Conservation (phyloP, 2,113 vertebrate species). For the Gallinago media region DNA sequence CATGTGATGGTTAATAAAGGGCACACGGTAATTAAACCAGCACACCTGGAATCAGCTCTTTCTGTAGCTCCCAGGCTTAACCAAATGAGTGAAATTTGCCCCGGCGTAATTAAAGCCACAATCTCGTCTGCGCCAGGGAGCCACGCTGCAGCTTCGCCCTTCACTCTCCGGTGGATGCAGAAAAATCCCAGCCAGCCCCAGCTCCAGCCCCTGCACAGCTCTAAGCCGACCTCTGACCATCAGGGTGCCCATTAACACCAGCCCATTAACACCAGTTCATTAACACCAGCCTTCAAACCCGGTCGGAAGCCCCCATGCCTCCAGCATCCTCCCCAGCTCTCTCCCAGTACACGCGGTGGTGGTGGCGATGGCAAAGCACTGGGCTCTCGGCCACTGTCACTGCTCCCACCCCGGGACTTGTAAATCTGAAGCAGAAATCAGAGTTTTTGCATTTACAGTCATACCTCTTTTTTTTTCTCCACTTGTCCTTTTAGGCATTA, state of each 20-base stretch:
- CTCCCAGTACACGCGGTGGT: fast-evolving
- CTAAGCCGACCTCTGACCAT: background rate
- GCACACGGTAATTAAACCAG: background rate
- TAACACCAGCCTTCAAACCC: background rate
- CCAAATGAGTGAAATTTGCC: slow-evolving; percentile 29
- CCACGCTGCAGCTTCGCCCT: background rate
- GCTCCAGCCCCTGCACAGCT: background rate
- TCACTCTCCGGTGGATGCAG: background rate
- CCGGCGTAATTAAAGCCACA: slow-evolving; percentile 2
- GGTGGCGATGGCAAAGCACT: background rate
- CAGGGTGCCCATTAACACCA: background rate
- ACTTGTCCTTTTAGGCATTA: background rate
- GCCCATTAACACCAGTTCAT: background rate
- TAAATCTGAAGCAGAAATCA: background rate
- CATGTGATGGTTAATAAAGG: background rate
- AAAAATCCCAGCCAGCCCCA: background rate
- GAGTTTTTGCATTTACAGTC: background rate
- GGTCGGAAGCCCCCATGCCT: background rate
- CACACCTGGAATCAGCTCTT: slow-evolving; percentile 19
- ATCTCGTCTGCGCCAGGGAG: background rate
- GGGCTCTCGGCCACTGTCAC: fast-evolving
- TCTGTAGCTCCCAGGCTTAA: slow-evolving; percentile 59
- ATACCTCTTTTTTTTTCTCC: background rate
- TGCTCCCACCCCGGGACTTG: background rate
- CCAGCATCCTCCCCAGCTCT: background rate